Percentiles rank a stretch among this genome's conserved stretches.
Evolutionary conservation across 2,888 invertebrate genomes (phyloP).

Genomic region (Zonitis immaculata): DNA sequence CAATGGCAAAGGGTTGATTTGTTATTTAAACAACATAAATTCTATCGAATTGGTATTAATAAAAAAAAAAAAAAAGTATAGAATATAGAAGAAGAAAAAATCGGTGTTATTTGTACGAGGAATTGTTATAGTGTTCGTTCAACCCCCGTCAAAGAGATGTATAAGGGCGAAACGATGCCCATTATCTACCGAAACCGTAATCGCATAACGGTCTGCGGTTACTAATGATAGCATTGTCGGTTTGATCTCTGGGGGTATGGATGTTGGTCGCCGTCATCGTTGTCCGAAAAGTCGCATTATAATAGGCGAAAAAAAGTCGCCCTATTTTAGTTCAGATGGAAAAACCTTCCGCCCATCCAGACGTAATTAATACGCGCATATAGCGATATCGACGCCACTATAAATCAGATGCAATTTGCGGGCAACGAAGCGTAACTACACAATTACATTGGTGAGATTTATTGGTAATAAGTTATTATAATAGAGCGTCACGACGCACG

Average conservation of each 20-base stretch:
- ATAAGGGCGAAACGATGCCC: slow-evolving; percentile 3
- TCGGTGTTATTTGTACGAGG: not conserved
- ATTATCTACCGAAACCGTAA: slow-evolving; percentile 8
- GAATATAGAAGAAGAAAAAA: too few relatives aligned
- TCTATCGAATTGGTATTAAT: too few relatives aligned
- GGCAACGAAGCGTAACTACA: slow-evolving; percentile 35
- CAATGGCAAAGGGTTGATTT: not conserved
- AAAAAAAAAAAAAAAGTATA: not conserved
- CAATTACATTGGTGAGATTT: slow-evolving; percentile 40
- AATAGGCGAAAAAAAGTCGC: not conserved
- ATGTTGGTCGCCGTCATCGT: too few relatives aligned
- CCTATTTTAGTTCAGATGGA: not conserved
- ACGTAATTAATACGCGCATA: slow-evolving; percentile 20
- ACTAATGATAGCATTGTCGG: slow-evolving; percentile 19
- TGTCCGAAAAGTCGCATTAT: too few relatives aligned
- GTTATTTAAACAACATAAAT: not conserved
- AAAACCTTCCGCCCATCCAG: slow-evolving; percentile 15
- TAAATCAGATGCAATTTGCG: slow-evolving; percentile 33
- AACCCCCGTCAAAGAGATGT: not conserved
- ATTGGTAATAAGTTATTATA: slow-evolving; percentile 42
- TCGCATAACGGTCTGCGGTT: slow-evolving; percentile 11
- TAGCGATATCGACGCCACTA: slow-evolving; percentile 28
- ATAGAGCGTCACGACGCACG: slow-evolving; percentile 10
- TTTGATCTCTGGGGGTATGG: slow-evolving; percentile 5
- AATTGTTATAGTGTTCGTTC: too few relatives aligned